Conservation (phyloP, 2,797 vertebrate genomes). For the Nyctalus aviator region DNA sequence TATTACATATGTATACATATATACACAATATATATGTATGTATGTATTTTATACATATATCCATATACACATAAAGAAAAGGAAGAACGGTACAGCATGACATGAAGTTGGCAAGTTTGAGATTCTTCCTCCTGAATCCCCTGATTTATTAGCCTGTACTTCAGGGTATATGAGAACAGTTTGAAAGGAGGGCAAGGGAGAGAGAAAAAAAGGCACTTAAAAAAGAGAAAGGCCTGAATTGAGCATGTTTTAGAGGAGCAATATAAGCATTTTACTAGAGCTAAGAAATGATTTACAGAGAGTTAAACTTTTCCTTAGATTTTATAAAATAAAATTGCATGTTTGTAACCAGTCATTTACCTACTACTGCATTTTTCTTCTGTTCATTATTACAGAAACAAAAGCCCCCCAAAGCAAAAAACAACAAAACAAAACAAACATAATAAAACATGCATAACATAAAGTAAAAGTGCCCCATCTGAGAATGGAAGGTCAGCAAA, state of each 20-base stretch:
- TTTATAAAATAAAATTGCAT: constrained; percentile 87
- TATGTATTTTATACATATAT: constrained; percentile 76
- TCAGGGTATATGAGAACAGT: constrained; percentile 87
- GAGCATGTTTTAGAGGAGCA: constrained; percentile 85
- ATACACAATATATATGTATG: not conserved
- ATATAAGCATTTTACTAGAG: constrained; percentile 85
- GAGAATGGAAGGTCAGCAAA: constrained; percentile 72
- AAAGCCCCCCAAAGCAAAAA: constrained; percentile 64
- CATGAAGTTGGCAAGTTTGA: constrained; percentile 84
- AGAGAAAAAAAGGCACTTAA: constrained; percentile 89
- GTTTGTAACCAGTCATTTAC: constrained; percentile 82
- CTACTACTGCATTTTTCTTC: constrained; percentile 85
- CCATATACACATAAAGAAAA: constrained; percentile 80
- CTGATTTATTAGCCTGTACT: constrained; percentile 81
- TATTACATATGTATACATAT: not conserved
- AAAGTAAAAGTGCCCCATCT: constrained; percentile 82
- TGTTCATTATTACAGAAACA: constrained; percentile 78
- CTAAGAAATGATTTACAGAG: constrained; percentile 84
- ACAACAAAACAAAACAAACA: not conserved
- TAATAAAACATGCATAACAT: constrained; percentile 13
- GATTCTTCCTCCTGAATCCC: constrained; percentile 85
- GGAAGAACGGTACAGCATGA: constrained; percentile 83
- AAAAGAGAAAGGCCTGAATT: constrained; percentile 90
- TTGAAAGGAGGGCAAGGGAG: constrained; percentile 73
- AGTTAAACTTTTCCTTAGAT: constrained; percentile 74